Base-by-base conservation (phyloP, 2,888 invertebrate species). In the Xestia sexstrigata region DNA sequence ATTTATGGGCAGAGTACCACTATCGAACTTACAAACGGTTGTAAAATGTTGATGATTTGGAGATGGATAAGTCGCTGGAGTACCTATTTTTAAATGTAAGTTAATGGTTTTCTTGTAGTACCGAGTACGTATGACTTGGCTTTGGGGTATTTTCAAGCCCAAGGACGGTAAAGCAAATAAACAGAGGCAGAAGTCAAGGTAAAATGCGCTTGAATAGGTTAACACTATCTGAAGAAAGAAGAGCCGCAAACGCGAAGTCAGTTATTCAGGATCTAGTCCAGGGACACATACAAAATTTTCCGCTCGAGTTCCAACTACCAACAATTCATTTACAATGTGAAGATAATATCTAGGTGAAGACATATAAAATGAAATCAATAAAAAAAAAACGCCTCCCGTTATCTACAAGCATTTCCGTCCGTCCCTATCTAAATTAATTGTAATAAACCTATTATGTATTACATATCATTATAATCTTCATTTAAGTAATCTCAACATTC, bases 1-100 rank as follows among this genome's bases (percentile, higher is more conserved):
- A 80, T 89, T 86, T 87, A 87, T 86, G 78, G 35, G 30, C 63
- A 15, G 45, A 70, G 67, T 73, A 68, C 77, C 52, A 80, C 80
- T 79, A 58, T 73, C 52, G 55, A 77, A 39, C 63, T 49, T 67
- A 58, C 62, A 68, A 67, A 42, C 23, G 60, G 82, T 80, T 84
- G 70, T 87, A 74, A 82, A 79, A 77, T 70, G 23, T 26, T 81
- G 23, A 62, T 42, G 6, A n/a, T 17, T 68, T 58, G 9, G 11
- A 69, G 26, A 69, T n/a, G 35, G 49, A 23, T 47, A 65, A 35
- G 35, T 42, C n/a, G n/a, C 42, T 55, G n/a, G n/a, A 20, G 30
- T 68, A 35, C 35, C 35, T 35, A 75, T 55, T 67, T 62, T 77
- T 55, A 39, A 67, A 47, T 58, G 35, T 8, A 45, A 30, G 42